Evolutionary conservation across 2,797 vertebrate genomes (phyloP).

Genomic region (Thamnophis elegans): DNA sequence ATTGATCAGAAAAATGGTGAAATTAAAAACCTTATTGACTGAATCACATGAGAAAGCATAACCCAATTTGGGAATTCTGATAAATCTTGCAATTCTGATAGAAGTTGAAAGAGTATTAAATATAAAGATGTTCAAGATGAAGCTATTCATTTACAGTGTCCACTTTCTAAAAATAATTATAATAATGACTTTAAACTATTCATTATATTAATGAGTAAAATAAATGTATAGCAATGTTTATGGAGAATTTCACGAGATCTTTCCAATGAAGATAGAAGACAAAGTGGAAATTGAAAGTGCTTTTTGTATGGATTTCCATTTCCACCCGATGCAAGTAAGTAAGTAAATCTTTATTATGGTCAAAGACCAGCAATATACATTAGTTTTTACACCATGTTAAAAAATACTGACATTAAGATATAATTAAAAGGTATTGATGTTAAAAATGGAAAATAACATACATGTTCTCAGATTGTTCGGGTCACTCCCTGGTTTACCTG

Average conservation of each 20-base stretch:
- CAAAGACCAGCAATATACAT: too few relatives aligned
- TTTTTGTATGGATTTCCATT: neutral
- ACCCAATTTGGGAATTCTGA: neutral
- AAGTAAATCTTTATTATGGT: too few relatives aligned
- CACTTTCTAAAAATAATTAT: neutral
- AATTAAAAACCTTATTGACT: neutral
- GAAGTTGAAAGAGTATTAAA: neutral
- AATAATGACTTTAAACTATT: neutral
- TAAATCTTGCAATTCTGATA: neutral
- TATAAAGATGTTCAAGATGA: neutral
- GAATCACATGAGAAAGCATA: neutral
- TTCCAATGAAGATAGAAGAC: neutral
- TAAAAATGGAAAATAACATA: too few relatives aligned
- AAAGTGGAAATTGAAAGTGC: neutral
- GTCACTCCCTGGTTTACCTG: too few relatives aligned
- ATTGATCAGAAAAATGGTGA: neutral
- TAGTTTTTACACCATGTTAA: too few relatives aligned
- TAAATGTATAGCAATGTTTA: neutral
- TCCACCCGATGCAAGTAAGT: neutral
- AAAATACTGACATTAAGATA: too few relatives aligned
- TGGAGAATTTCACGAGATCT: neutral
- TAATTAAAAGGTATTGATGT: too few relatives aligned
- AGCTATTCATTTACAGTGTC: neutral
- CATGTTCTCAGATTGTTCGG: too few relatives aligned
- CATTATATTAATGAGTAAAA: neutral